Percentiles rank a stretch among this genome's conserved stretches.
phyloP scores from a whole-genome alignment of 2,888 invertebrate species.

The Steinernema carpocapsae region DNA sequence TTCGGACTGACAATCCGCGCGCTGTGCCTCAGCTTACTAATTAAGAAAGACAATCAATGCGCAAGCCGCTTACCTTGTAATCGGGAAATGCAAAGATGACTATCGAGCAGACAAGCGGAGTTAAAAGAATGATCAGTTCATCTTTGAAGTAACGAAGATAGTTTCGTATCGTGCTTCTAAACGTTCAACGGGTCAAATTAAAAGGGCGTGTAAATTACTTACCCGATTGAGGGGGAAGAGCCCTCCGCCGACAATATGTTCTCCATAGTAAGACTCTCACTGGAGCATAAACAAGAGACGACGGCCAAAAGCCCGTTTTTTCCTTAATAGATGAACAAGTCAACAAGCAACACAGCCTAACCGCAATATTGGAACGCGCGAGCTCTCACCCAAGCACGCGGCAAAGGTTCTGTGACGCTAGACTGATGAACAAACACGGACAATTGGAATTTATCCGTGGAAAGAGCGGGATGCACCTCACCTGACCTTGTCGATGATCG shows the following conservation, averaged over 20 bases:
- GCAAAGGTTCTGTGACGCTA: background rate
- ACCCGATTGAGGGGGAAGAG: background rate
- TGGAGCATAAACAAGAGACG: constrained; percentile 8
- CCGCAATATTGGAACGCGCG: too few relatives aligned
- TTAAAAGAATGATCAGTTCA: constrained; percentile 1
- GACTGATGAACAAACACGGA: background rate
- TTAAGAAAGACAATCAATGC: too few relatives aligned
- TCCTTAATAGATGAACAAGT: background rate
- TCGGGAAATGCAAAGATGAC: constrained; percentile 5
- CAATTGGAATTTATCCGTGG: background rate
- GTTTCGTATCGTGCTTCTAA: background rate
- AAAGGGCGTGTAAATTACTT: too few relatives aligned
- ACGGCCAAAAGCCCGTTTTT: background rate
- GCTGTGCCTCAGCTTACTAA: background rate
- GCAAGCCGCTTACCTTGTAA: constrained; percentile 1
- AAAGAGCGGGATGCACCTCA: background rate
- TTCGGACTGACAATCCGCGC: too few relatives aligned
- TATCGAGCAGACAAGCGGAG: constrained; percentile 8
- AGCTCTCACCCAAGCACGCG: background rate
- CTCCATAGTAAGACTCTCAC: constrained; percentile 21
- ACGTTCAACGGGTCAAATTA: too few relatives aligned
- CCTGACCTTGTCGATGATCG: constrained; percentile 27
- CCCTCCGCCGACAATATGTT: constrained; percentile 2
- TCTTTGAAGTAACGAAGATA: constrained; percentile 26
- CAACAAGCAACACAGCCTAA: background rate